Evolutionary conservation across 2,113 vertebrate species (phyloP).

Genomic region (Halichoerus grypus): DNA sequence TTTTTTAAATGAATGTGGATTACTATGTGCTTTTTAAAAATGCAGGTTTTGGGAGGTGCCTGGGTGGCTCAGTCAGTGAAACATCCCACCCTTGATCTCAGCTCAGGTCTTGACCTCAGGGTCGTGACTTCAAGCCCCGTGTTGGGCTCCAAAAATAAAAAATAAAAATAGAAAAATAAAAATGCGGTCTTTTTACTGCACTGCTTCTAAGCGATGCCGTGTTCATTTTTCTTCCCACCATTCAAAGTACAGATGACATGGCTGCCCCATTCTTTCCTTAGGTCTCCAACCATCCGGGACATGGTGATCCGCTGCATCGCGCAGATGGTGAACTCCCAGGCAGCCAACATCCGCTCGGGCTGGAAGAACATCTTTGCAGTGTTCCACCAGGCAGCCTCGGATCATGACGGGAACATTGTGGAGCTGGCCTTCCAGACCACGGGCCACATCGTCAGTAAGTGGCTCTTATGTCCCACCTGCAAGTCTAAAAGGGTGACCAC

Average conservation of each 20-base stretch:
- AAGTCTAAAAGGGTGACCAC: neutral
- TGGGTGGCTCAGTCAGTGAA: neutral
- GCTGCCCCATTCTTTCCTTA: slow-evolving; percentile 66
- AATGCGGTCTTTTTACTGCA: neutral
- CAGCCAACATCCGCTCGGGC: slow-evolving; percentile 97
- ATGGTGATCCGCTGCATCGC: slow-evolving; percentile 98
- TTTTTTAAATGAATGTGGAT: neutral
- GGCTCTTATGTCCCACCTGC: neutral
- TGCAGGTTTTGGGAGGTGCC: too few species aligned
- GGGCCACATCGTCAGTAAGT: slow-evolving; percentile 97
- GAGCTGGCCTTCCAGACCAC: slow-evolving; percentile 98
- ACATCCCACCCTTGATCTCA: neutral
- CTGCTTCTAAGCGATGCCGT: neutral
- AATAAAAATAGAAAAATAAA: neutral
- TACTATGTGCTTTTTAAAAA: neutral
- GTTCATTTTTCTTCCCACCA: accelerated
- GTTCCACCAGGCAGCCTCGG: slow-evolving; percentile 97
- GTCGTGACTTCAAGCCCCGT: neutral
- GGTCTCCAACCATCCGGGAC: slow-evolving; percentile 97
- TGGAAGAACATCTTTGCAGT: slow-evolving; percentile 99
- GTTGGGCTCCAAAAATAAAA: neutral
- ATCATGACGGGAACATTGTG: slow-evolving; percentile 96
- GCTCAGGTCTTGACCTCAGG: neutral
- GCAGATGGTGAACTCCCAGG: slow-evolving; percentile 99
- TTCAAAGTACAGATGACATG: neutral